Evolutionary conservation across 1,140 invertebrate genomes (phyloP).

Genomic region (Tribolium madens): DNA sequence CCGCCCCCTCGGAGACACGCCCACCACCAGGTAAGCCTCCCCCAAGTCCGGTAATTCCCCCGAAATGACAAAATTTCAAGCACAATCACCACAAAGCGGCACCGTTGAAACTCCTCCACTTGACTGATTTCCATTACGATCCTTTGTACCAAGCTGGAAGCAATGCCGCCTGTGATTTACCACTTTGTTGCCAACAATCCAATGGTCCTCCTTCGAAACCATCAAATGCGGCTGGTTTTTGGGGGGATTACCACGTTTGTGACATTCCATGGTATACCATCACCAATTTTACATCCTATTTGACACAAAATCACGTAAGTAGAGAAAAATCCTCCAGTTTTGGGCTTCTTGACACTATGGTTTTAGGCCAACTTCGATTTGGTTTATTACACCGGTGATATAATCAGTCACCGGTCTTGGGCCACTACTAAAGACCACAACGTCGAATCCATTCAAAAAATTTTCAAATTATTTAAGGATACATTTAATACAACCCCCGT

Average conservation of each 20-base stretch:
- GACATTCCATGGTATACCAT: slow-evolving; percentile 79
- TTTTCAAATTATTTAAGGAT: slow-evolving; percentile 71
- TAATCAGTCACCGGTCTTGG: slow-evolving; percentile 88
- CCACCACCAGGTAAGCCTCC: not conserved
- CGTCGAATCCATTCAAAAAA: slow-evolving; percentile 70
- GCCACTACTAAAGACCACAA: slow-evolving; percentile 79
- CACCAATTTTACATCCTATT: slow-evolving; percentile 71
- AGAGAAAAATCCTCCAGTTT: slow-evolving; percentile 46
- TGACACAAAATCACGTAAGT: slow-evolving; percentile 69
- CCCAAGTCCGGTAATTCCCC: not conserved
- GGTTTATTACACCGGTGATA: slow-evolving; percentile 88
- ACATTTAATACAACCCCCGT: slow-evolving; percentile 76
- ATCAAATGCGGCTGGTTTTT: slow-evolving; percentile 75
- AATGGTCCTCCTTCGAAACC: slow-evolving; percentile 52
- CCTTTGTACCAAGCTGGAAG: slow-evolving; percentile 75
- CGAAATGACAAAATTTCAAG: not conserved
- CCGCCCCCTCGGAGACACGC: slow-evolving; percentile 41
- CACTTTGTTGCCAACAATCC: slow-evolving; percentile 80
- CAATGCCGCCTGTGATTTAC: slow-evolving; percentile 78
- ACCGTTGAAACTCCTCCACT: slow-evolving; percentile 74
- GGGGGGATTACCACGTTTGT: slow-evolving; percentile 83
- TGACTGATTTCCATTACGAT: slow-evolving; percentile 88
- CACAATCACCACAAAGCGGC: slow-evolving; percentile 29
- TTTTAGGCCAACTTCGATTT: slow-evolving; percentile 74
- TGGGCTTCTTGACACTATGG: not conserved